These are phyloP conservation scores for Todus mexicanus DNA, from an alignment of 2,797 vertebrate genomes.

Conservation along the genomic window DNA sequence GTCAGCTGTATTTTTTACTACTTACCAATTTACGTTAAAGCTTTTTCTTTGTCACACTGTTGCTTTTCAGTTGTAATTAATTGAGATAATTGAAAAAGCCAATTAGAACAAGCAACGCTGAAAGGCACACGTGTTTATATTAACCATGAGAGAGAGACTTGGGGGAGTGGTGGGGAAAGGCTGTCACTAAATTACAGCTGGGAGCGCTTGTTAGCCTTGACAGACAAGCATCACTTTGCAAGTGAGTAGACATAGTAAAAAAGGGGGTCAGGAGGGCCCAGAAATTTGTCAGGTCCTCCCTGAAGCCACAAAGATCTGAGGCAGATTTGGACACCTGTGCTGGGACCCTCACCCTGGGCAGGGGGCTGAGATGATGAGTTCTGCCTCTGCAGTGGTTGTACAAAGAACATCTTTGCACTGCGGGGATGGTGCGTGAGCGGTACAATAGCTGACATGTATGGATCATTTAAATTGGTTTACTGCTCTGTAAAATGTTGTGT, in stretches of 20 bases:
- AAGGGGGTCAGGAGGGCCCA: neutral
- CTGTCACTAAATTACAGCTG: neutral
- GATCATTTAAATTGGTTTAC: conserved; percentile 67
- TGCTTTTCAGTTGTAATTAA: conserved; percentile 9
- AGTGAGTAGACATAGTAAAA: neutral
- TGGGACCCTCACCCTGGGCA: fast-evolving
- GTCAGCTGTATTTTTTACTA: neutral
- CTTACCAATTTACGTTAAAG: neutral
- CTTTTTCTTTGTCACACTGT: neutral
- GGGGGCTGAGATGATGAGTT: neutral
- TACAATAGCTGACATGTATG: conserved; percentile 38
- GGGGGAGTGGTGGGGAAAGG: neutral
- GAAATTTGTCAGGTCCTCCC: neutral
- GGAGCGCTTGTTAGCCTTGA: neutral
- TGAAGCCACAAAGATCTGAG: neutral
- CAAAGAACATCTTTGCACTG: neutral
- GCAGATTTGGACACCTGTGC: neutral
- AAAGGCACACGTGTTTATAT: neutral
- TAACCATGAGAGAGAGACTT: neutral
- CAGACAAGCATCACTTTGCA: fast-evolving
- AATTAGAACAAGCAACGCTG: neutral
- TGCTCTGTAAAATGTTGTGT: neutral
- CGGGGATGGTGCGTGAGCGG: neutral
- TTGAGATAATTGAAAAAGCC: neutral
- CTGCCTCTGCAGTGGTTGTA: fast-evolving